Percentiles rank a stretch among this genome's conserved stretches.
phyloP scores from a whole-genome alignment of 2,113 vertebrate genomes.

The Vidua chalybeata region DNA sequence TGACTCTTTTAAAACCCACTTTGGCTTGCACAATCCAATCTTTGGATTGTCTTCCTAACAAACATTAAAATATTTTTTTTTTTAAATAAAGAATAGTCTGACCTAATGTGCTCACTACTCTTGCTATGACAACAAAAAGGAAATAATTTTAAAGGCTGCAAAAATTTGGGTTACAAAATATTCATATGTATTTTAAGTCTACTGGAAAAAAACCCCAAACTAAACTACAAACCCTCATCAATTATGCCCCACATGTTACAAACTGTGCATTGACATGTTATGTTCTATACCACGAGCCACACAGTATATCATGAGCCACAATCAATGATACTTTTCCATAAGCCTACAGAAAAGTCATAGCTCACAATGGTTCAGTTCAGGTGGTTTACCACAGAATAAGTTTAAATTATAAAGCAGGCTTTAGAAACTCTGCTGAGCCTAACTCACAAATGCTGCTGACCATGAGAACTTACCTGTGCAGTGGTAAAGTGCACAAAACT shows the following conservation, averaged over 20 bases:
- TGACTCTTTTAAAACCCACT: neutral
- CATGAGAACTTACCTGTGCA: neutral
- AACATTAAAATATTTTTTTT: neutral
- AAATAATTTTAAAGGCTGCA: neutral
- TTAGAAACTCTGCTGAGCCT: neutral
- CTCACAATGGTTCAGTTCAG: neutral
- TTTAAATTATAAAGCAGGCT: neutral
- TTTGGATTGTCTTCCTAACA: neutral
- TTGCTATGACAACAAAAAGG: neutral
- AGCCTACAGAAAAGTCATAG: neutral
- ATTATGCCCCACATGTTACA: neutral
- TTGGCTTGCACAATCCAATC: neutral
- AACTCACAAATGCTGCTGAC: neutral
- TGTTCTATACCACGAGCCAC: neutral
- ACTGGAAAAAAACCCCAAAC: neutral
- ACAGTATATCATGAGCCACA: neutral
- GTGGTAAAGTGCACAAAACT: neutral
- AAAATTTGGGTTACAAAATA: neutral
- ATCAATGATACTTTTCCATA: neutral
- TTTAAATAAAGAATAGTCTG: neutral
- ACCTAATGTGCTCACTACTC: neutral
- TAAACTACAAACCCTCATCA: neutral
- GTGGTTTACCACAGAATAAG: neutral
- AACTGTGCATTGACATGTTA: neutral
- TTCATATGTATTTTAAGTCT: neutral